These are phyloP conservation scores for Oncorhynchus clarkii DNA, from an alignment of 2,113 vertebrate genomes.

Conservation along the genomic window DNA sequence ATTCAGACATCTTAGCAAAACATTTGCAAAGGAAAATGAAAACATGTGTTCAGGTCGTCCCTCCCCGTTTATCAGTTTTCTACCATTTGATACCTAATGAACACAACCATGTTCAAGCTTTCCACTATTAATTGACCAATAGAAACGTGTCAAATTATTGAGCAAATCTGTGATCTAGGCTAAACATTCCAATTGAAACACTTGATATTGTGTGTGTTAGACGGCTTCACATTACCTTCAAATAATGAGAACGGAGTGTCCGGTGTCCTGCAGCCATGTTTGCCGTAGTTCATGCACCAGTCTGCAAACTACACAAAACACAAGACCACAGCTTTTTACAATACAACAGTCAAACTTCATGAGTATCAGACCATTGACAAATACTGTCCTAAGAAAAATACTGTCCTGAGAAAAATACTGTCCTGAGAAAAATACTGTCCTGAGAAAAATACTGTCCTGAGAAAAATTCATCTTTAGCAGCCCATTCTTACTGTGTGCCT, in stretches of 20 bases:
- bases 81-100: no score
- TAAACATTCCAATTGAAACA: no score
- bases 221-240: constrained; percentile 82
- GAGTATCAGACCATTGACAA: neutral
- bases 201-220: neutral
- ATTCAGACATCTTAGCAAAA: no score
- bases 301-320: constrained; percentile 86
- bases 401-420: neutral
- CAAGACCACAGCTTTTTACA: constrained; percentile 11
- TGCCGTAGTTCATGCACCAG: constrained; percentile 96
- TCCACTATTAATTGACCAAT: no score
- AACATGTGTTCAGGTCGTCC: no score
- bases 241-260: constrained; percentile 96
- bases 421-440: neutral
- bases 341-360: neutral
- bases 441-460: neutral
- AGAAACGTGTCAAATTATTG: no score
- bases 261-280: constrained; percentile 90
- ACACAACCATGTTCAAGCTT: no score
- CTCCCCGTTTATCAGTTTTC: no score
- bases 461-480: neutral
- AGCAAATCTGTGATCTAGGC: no score
- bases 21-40: no score
- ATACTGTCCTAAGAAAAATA: neutral
- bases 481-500: neutral